Evolutionary conservation across 1,140 invertebrate genomes (phyloP), one percentile per base, ranked within the genome.

Genomic region (Solenopsis fugax): DNA sequence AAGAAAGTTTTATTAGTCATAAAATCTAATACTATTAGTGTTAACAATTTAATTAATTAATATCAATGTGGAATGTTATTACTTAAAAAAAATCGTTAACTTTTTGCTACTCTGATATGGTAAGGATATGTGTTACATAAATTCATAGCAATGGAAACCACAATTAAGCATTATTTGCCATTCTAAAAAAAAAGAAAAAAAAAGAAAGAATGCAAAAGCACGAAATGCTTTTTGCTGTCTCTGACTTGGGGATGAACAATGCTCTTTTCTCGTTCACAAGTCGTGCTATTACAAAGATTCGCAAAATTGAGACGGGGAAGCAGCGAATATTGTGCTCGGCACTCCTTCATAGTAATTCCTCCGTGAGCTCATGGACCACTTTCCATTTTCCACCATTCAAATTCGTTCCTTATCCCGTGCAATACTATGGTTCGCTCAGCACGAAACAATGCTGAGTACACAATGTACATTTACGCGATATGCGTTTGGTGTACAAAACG

Each of bases 391-490:
- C 52, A 54, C 21, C 64, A 41, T 73, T 58, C 69, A 89, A 67
- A 18, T 52, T 48, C 7, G 18, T 34, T 65, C 10, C 62, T 75
- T 60, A 37, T 54, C 45, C 69, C 69, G 69, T 24, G 80, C 54
- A 73, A 84, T 75, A 45, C 67, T 24, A 60, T 80, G 50, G 65
- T 62, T 45, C n/a, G 29, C 60, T 72, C 52, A 24, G n/a, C 18
- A 12, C 12, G 21, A 37, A 64, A 90, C 89, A 90, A 90, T 90
- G 52, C 45, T 52, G 34, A 29, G n/a, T 24, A 54, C 18, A 80
- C 67, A 80, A 87, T 75, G 67, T 41, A 73, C 78, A n/a, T 85
- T 85, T 85, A 76, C 73, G 62, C 73, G 82, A 67, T 85, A 85
- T 75, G 69, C 29, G 58, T 62, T 58, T 45, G 78, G 76, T 65